Conservation (phyloP, 2,113 vertebrate genomes). For the Chelonoidis abingdonii region DNA sequence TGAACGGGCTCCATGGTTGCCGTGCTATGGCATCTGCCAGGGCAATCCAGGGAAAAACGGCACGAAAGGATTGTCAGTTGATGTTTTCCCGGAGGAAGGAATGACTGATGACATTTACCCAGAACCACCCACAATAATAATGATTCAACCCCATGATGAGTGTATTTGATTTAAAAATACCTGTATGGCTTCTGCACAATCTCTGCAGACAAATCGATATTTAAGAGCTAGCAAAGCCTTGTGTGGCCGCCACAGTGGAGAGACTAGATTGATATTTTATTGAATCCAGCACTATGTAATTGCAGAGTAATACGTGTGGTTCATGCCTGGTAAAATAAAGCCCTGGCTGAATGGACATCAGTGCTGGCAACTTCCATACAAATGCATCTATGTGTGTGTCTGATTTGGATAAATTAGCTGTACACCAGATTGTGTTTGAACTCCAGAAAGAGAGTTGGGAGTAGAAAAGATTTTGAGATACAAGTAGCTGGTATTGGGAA, state of each 20-base stretch:
- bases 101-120: no score
- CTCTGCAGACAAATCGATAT: neutral
- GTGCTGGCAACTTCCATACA: neutral
- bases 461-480: neutral
- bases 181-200: neutral
- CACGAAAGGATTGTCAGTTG: no score
- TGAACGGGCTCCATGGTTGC: no score
- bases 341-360: neutral
- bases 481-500: neutral
- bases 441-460: neutral
- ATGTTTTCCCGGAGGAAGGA: no score
- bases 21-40: no score
- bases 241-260: neutral
- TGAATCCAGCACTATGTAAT: neutral
- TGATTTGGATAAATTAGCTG: neutral
- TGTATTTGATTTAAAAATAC: neutral
- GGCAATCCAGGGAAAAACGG: no score
- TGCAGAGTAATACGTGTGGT: neutral
- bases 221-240: neutral
- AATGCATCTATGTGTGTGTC: neutral
- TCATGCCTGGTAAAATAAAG: neutral
- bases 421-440: neutral
- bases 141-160: no score
- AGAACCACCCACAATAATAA: no score
- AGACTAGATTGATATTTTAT: neutral